Conservation (phyloP, 2,113 vertebrate genomes). For the Ameiurus melas region DNA sequence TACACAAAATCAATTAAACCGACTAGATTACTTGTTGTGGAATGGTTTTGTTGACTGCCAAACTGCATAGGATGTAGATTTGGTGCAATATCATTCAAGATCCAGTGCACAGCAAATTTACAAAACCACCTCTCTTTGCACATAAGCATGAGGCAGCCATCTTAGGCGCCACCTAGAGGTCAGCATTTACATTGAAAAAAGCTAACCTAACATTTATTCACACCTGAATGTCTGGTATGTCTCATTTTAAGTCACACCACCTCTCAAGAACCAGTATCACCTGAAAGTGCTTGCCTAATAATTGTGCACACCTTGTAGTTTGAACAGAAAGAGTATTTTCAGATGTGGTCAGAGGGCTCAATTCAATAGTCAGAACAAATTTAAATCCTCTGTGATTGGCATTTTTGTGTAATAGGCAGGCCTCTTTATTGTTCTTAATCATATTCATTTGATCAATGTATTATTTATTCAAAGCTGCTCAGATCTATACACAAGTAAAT, state of each 20-base stretch:
- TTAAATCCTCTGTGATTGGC: not conserved
- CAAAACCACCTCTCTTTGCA: too few relatives aligned
- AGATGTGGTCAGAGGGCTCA: not conserved
- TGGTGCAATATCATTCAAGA: too few relatives aligned
- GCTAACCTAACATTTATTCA: not conserved
- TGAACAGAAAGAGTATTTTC: not conserved
- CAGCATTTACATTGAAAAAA: not conserved
- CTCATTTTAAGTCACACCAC: not conserved
- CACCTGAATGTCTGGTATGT: not conserved
- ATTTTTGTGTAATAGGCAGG: not conserved
- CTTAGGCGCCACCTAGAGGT: too few relatives aligned
- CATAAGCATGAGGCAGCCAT: too few relatives aligned
- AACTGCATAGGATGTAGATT: too few relatives aligned
- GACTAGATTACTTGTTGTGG: too few relatives aligned
- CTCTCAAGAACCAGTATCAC: not conserved
- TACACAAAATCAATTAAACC: too few relatives aligned
- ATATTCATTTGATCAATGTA: not conserved
- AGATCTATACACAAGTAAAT: not conserved
- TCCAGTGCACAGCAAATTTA: too few relatives aligned
- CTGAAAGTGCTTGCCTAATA: not conserved
- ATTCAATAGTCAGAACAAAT: not conserved
- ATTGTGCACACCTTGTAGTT: not conserved
- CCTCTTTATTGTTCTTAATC: not conserved
- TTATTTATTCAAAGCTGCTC: not conserved
- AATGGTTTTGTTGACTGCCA: too few relatives aligned